Base-by-base conservation (phyloP, 2,797 vertebrate genomes). In the Holocentrus rufus region DNA sequence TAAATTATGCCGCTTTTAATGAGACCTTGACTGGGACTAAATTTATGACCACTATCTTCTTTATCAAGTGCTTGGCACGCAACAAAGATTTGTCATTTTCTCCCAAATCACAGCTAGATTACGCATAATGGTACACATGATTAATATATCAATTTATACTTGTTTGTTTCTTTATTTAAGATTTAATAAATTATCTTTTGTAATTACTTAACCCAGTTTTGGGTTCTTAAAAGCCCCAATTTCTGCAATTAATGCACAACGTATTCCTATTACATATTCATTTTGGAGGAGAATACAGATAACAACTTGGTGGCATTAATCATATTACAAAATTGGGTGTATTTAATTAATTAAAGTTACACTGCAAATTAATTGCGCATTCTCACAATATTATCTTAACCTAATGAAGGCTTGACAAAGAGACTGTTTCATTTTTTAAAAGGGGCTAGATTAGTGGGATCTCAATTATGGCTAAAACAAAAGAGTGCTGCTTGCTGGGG, bases 1-100 rank as follows among this genome's bases (percentile, higher is more conserved):
- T 95, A 96, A 98, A 98, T 98, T 96, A 97, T 95, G 94, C 91
- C 95, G 95, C 91, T 91, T 96, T 97, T 97, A 97, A 96, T 95
- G 95, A 96, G 95, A 96, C 96, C 94, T 96, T 95, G 95, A 91
- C 89, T 95, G 93, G 93, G 93, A 94, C 94, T 95, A 94, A 96
- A 98, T 97, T 95, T 95, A 97, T 96, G 95, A 94, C 94, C 93
- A 94, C 95, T 97, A 98, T 97, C 96, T 95, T 93, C 93, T 95
- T 95, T 96, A 98, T 98, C 97, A 92, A 93, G 93, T 93, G 68
- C 86, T 90, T 77, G 83, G 92, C 91, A 93, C 91, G 94, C 95
- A 95, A 95, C 91, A 93, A 89, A 95, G 94, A 97, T 98, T 96
- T 95, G 94, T 98, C 96, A 96, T 96, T 95, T 96, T 94, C 94